Conservation (phyloP, 1,140 invertebrate genomes). For the Ctenoplectra terminalis region DNA sequence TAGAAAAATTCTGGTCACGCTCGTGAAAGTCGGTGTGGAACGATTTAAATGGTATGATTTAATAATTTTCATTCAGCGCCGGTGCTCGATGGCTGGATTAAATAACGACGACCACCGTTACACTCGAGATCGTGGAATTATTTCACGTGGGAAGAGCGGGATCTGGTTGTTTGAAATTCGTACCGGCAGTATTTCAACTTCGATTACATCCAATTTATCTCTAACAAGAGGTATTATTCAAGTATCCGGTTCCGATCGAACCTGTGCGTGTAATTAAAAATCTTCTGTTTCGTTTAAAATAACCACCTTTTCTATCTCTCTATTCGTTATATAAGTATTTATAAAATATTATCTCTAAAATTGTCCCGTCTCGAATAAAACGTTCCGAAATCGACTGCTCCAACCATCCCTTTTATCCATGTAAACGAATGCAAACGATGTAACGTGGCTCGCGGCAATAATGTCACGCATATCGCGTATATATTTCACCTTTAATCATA, state of each 20-base stretch:
- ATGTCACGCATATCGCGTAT: background rate
- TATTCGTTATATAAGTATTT: too few relatives aligned
- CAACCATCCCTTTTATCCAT: too few relatives aligned
- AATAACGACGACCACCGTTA: conserved; percentile 9
- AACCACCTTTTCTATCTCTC: too few relatives aligned
- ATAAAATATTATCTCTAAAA: too few relatives aligned
- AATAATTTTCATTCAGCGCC: conserved; percentile 32
- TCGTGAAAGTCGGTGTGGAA: background rate
- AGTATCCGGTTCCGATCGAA: background rate
- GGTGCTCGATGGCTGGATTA: conserved; percentile 22
- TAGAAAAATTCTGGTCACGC: conserved; percentile 30
- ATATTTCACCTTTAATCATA: conserved; percentile 5
- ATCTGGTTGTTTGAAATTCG: background rate
- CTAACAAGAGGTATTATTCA: background rate
- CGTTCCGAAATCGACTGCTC: too few relatives aligned
- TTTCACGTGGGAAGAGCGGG: background rate
- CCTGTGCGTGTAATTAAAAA: background rate
- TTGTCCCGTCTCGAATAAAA: too few relatives aligned
- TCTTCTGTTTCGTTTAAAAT: too few relatives aligned
- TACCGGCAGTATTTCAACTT: conserved; percentile 1
- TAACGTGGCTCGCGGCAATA: too few relatives aligned
- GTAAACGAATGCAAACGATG: background rate
- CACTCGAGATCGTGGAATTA: conserved; percentile 5
- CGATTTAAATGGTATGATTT: conserved; percentile 19
- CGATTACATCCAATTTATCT: background rate